These are phyloP conservation scores for Volucella bombylans DNA, from an alignment of 2,888 invertebrate species.

Conservation along the genomic window DNA sequence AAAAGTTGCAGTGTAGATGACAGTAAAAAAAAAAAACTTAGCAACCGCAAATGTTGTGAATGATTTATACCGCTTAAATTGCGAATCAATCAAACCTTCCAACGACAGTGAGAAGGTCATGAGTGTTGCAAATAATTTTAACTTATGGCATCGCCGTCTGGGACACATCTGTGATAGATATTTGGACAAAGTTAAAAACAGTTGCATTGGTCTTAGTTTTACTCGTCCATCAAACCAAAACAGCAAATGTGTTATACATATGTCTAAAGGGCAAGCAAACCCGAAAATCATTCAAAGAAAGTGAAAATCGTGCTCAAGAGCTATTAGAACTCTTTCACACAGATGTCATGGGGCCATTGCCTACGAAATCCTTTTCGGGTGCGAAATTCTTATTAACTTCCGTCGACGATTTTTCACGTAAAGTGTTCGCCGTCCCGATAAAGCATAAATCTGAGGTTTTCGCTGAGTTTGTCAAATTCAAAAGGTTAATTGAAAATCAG, in stretches of 20 bases:
- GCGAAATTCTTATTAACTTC: constrained; percentile 79
- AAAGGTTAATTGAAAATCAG: constrained; percentile 72
- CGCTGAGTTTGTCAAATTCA: constrained; percentile 66
- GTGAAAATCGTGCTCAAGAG: constrained; percentile 60
- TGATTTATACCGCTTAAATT: constrained; percentile 62
- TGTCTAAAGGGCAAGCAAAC: constrained; percentile 75
- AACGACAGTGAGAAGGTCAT: constrained; percentile 15
- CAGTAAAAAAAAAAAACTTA: constrained; percentile 36
- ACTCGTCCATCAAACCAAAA: constrained; percentile 30
- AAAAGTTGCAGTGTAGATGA: constrained; percentile 64
- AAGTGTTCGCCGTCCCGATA: constrained; percentile 56
- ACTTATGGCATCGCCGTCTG: constrained; percentile 75
- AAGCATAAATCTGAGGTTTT: constrained; percentile 72
- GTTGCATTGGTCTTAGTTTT: constrained; percentile 50
- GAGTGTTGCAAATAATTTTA: constrained; percentile 8
- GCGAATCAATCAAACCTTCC: constrained; percentile 27
- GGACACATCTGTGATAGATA: constrained; percentile 73
- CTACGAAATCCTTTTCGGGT: constrained; percentile 77
- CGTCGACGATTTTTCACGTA: constrained; percentile 77
- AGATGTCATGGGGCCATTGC: constrained; percentile 80
- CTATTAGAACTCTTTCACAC: constrained; percentile 77
- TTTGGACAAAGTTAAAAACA: constrained; percentile 45
- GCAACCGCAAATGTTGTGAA: constrained; percentile 54
- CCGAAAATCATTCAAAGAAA: constrained; percentile 68
- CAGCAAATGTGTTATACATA: constrained; percentile 67